These are phyloP conservation scores for Pongo abelii DNA, from an alignment of 2,113 vertebrate genomes.

Conservation along the genomic window DNA sequence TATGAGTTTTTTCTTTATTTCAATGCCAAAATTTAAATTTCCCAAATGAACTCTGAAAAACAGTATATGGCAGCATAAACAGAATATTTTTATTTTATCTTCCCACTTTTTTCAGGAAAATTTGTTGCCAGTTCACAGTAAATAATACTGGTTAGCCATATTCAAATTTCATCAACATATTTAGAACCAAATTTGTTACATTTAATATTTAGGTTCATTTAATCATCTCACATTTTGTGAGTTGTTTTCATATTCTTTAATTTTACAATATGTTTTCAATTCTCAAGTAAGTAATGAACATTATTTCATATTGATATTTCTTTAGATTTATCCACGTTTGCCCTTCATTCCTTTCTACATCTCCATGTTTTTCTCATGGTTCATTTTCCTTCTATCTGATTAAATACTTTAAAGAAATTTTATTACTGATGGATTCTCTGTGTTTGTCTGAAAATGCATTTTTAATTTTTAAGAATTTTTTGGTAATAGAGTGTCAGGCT, in stretches of 20 bases:
- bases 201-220: neutral
- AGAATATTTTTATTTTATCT: neutral
- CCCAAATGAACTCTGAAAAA: neutral
- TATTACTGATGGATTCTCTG: neutral
- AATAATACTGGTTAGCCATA: neutral
- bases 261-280: neutral
- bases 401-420: neutral
- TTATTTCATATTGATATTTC: neutral
- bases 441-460: neutral
- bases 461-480: neutral
- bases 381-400: neutral
- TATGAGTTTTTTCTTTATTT: neutral
- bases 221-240: neutral
- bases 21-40: neutral
- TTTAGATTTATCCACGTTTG: neutral
- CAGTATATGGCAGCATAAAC: neutral
- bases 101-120: too few relatives aligned
- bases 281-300: neutral
- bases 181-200: neutral
- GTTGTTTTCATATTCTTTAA: neutral
- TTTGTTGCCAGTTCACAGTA: neutral
- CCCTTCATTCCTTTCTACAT: neutral
- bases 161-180: neutral
- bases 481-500: neutral
- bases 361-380: neutral